phyloP scores from a whole-genome alignment of 2,113 vertebrate genomes.

The Thunnus maccoyii region DNA sequence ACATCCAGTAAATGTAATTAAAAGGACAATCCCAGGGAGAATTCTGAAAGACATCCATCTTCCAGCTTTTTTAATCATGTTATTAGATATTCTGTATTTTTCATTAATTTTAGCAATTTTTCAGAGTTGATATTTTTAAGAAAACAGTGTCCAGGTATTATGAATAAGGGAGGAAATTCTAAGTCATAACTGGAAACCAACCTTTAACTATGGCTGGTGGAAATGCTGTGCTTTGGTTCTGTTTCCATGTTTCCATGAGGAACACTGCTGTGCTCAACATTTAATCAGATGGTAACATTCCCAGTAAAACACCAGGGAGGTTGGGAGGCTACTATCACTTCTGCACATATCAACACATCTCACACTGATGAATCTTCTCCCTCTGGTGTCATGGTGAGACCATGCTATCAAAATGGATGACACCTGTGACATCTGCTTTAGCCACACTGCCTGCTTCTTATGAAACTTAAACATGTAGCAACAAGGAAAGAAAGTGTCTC shows the following conservation, averaged over 20 bases:
- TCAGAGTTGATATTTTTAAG: not conserved
- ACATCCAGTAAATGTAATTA: slow-evolving; percentile 31
- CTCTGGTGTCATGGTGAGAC: no score
- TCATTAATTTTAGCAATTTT: not conserved
- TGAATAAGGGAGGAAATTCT: not conserved
- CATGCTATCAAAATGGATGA: no score
- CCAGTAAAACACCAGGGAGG: not conserved
- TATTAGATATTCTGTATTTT: not conserved
- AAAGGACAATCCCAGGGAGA: slow-evolving; percentile 15
- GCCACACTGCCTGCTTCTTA: no score
- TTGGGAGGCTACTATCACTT: no score
- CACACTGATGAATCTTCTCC: no score
- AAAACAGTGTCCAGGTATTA: slow-evolving; percentile 20
- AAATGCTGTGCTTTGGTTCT: not conserved
- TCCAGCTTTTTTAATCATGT: not conserved
- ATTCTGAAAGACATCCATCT: not conserved
- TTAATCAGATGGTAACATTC: not conserved
- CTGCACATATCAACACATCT: no score
- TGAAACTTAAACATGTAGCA: no score
- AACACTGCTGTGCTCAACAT: not conserved
- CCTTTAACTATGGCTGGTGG: not conserved
- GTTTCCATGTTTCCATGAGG: not conserved
- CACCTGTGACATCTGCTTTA: no score
- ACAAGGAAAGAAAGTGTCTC: no score
- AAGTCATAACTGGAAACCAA: not conserved